Evolutionary conservation across 1,140 invertebrate species (phyloP).

Genomic region (Pseudomyrmex dendroicus): DNA sequence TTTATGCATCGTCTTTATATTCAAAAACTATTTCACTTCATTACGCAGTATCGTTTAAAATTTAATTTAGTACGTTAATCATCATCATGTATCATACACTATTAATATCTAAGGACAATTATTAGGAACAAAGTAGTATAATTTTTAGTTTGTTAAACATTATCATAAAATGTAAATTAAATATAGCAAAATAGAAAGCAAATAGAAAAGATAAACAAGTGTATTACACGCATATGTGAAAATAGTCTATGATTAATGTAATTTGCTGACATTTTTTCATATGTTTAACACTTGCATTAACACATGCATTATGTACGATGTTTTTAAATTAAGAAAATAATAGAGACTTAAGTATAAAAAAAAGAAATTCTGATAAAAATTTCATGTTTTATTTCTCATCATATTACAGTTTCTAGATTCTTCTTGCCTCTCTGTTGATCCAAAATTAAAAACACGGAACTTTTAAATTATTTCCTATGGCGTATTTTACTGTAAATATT

Average conservation of each 20-base stretch:
- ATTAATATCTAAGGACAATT: not conserved
- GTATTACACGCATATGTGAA: not conserved
- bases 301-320: conserved; percentile 2
- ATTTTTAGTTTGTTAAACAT: conserved; percentile 1
- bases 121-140: not conserved
- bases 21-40: conserved; percentile 7
- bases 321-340: conserved; percentile 3
- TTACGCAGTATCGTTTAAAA: not conserved
- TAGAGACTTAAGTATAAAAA: not conserved
- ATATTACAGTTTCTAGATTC: not conserved
- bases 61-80: not conserved
- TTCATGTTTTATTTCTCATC: not conserved
- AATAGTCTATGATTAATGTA: conserved; percentile 1
- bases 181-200: not conserved
- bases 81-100: not conserved
- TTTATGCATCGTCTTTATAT: too few relatives aligned
- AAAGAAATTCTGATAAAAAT: not conserved
- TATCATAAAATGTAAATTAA: not conserved
- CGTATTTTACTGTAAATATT: not conserved
- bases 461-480: not conserved
- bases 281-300: not conserved
- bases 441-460: too few relatives aligned
- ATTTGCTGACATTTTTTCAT: not conserved
- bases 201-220: conserved; percentile 7
- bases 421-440: not conserved